phyloP scores from a whole-genome alignment of 1,140 invertebrate species.

The Bicyclus anynana region DNA sequence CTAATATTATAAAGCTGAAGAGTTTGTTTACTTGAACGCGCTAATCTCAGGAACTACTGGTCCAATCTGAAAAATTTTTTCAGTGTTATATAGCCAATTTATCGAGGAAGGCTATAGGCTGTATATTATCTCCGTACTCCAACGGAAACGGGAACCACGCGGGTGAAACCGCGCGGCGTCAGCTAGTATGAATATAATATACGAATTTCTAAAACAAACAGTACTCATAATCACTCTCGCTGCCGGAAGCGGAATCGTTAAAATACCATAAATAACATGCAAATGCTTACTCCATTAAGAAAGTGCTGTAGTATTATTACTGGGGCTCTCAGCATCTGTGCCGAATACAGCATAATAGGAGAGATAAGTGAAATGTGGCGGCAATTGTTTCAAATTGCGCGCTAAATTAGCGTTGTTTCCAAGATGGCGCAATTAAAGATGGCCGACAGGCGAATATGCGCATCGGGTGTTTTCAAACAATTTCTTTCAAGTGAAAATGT shows the following conservation, averaged over 20 bases:
- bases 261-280: neutral
- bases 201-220: no score
- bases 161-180: no score
- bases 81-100: no score
- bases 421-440: constrained; percentile 4
- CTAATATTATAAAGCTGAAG: no score
- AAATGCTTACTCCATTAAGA: neutral
- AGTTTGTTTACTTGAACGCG: no score
- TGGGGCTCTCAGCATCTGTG: neutral
- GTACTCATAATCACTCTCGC: neutral
- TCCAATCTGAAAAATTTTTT: no score
- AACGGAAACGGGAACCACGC: no score
- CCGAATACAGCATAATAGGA: neutral
- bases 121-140: no score
- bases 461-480: neutral
- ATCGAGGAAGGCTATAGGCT: no score
- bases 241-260: neutral
- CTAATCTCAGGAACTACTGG: no score
- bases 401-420: constrained; percentile 3
- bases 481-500: neutral
- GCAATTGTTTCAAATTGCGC: constrained; percentile 1
- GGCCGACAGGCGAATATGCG: neutral
- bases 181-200: no score
- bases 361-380: constrained; percentile 2
- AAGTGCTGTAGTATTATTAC: neutral